These are phyloP conservation scores for Lepisosteus oculatus DNA, from an alignment of 2,113 vertebrate species.

Conservation along the genomic window DNA sequence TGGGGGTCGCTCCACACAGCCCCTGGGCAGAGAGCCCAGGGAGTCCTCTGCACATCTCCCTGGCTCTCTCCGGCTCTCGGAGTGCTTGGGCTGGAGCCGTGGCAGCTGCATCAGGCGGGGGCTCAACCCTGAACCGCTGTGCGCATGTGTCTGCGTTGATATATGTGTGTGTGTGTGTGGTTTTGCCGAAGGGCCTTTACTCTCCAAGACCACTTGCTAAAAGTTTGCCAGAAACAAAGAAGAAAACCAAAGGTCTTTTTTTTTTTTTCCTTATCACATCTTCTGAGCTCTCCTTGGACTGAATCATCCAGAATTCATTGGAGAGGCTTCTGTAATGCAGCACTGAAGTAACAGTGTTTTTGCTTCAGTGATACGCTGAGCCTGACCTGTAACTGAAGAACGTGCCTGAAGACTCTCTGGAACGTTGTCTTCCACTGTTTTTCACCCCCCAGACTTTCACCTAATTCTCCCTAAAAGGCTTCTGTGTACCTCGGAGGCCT, in stretches of 20 bases:
- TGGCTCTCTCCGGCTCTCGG: conserved; percentile 38
- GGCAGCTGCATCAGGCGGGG: conserved; percentile 41
- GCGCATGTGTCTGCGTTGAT: conserved; percentile 15
- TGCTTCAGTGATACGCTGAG: too few relatives aligned
- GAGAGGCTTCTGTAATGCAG: conserved; percentile 30
- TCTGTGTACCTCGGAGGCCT: too few relatives aligned
- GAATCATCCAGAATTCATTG: conserved; percentile 49
- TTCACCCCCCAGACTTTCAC: too few relatives aligned
- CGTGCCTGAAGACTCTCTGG: too few relatives aligned
- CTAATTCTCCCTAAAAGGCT: too few relatives aligned
- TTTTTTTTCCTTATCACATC: conserved; percentile 49
- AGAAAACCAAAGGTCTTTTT: conserved; percentile 51
- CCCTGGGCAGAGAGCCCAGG: conserved; percentile 61
- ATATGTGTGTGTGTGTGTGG: conserved; percentile 51
- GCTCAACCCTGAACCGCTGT: conserved; percentile 42
- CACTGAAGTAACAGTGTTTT: too few relatives aligned
- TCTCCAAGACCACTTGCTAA: conserved; percentile 60
- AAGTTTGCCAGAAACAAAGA: conserved; percentile 61
- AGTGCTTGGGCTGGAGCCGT: conserved; percentile 49
- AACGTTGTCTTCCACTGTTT: too few relatives aligned
- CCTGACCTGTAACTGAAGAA: too few relatives aligned
- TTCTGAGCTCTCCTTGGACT: conserved; percentile 39
- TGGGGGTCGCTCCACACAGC: conserved; percentile 67
- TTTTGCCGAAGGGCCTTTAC: conserved; percentile 56
- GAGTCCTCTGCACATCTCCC: conserved; percentile 40